Base-by-base conservation (phyloP, 2,888 invertebrate genomes). In the Mythimna ferrago region DNA sequence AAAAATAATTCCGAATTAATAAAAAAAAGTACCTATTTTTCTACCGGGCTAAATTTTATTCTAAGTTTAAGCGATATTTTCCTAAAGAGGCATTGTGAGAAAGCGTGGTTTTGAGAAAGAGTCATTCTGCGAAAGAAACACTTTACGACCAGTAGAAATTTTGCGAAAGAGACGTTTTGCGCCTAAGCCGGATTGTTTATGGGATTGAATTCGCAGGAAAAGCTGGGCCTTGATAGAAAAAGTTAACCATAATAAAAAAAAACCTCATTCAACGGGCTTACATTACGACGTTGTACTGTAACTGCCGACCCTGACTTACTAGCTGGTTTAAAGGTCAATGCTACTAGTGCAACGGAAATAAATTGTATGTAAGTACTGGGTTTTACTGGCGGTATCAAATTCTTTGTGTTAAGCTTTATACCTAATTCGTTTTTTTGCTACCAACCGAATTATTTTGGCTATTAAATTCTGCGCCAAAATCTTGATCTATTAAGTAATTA, bases 291-390 rank as follows among this genome's bases (percentile, higher is more conserved):
- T 44, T 67, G 48, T 54, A 63, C 63, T 82, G 57, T 66, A 44
- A 58, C 35, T 35, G 41, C 11, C 11, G 71, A 58, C 85, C 82
- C 54, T 81, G 85, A 73, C 65, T 69, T 51, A 60, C 63, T 65
- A 53, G 51, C 58, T 54, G 32, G 61, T 69, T 71, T 64, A 75
- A 84, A 84, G 76, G 82, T 66, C 85, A 84, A 76, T 82, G 69
- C n/a, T 67, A 51, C 41, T 67, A 51, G 41, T 57, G 21, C 11
- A 26, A n/a, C 51, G n/a, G 14, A 80, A 67, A 73, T 57, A 53
- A 32, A 53, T 48, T 71, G 26, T 48, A 32, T 2, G 32, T 32
- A 32, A 32, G 32, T 32, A 35, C 35, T 35, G 19, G 19, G 2
- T 41, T 6, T 48, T 9, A 44, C 26, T 48, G 26, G 19, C 26